These are phyloP conservation scores for Dromiciops gliroides DNA, from an alignment of 2,113 vertebrate genomes.

Conservation along the genomic window DNA sequence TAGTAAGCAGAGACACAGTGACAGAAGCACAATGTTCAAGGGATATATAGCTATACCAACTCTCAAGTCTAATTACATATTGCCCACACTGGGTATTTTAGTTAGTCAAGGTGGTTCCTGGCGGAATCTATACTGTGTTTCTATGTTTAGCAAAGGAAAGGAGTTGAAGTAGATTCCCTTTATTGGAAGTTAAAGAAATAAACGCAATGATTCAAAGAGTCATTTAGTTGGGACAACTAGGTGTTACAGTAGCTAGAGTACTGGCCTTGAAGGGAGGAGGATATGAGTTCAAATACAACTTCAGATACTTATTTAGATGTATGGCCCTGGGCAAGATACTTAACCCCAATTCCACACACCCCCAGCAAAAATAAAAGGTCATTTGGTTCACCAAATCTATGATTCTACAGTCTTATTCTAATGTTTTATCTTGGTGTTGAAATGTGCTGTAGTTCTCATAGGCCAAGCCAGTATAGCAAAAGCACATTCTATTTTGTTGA, in stretches of 20 bases:
- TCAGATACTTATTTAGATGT: not conserved
- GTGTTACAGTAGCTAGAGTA: not conserved
- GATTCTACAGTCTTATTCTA: not conserved
- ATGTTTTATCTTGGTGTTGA: not conserved
- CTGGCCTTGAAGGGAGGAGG: not conserved
- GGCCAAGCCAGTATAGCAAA: not conserved
- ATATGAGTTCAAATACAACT: not conserved
- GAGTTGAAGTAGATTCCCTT: not conserved
- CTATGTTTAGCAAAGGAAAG: not conserved
- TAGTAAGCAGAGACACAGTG: slow-evolving; percentile 44
- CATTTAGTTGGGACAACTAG: not conserved
- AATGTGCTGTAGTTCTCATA: not conserved
- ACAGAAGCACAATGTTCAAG: not conserved
- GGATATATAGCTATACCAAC: not conserved
- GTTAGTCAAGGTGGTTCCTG: not conserved
- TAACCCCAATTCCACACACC: not conserved
- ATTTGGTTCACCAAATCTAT: not conserved
- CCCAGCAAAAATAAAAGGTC: too few species aligned
- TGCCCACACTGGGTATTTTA: not conserved
- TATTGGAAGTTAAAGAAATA: not conserved
- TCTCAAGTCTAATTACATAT: not conserved
- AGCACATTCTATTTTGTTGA: not conserved
- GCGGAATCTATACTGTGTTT: not conserved
- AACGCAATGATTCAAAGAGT: not conserved
- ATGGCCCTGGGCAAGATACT: not conserved